Conservation (phyloP, 2,888 invertebrate genomes). For the Calameuta pallipes region DNA sequence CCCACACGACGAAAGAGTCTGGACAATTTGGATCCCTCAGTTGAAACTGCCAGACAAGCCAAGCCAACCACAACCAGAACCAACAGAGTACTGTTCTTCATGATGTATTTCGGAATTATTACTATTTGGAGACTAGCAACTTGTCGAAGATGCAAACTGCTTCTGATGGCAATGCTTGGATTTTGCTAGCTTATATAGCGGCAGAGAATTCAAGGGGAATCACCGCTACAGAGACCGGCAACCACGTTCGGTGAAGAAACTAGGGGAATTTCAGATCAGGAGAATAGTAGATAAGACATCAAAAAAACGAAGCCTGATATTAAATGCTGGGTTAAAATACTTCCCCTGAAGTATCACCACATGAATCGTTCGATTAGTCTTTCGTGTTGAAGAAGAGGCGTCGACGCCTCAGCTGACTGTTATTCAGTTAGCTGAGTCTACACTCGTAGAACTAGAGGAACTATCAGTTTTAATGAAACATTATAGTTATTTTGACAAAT, state of each 20-base stretch:
- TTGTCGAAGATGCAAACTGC: not conserved
- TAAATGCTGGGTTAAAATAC: not conserved
- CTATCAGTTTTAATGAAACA: not conserved
- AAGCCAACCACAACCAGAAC: conserved; percentile 9
- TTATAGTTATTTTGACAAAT: too few species aligned
- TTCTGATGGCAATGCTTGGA: not conserved
- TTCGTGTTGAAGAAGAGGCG: not conserved
- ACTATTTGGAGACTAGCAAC: not conserved
- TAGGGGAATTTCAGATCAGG: not conserved
- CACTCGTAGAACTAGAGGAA: not conserved
- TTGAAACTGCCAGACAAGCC: conserved; percentile 6
- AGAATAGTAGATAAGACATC: not conserved
- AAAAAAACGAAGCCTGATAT: not conserved
- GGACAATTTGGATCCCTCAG: conserved; percentile 10
- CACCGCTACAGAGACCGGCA: not conserved
- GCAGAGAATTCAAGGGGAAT: not conserved
- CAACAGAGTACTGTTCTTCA: conserved; percentile 11
- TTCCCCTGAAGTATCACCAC: not conserved
- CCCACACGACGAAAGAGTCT: conserved; percentile 7
- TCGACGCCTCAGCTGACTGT: not conserved
- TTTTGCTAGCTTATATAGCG: not conserved
- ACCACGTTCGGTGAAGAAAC: not conserved
- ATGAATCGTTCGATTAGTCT: not conserved
- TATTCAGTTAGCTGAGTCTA: not conserved
- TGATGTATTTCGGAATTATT: not conserved